phyloP scores from a whole-genome alignment of 2,113 vertebrate genomes.

The Chiloscyllium plagiosum region DNA sequence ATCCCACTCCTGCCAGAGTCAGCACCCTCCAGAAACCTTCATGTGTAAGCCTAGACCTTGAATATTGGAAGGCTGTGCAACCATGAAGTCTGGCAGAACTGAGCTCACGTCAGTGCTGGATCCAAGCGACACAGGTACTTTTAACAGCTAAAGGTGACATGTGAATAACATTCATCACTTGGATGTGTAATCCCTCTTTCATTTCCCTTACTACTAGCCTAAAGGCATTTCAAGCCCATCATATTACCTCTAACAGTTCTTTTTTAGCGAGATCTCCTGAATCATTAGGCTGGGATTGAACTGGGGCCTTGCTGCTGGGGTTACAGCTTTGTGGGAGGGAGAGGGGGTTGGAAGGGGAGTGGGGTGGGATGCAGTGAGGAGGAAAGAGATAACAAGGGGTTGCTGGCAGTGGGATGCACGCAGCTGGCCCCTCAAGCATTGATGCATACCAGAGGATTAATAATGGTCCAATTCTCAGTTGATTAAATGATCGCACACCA shows the following conservation, averaged over 20 bases:
- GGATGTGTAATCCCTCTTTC: not conserved
- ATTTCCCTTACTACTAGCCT: not conserved
- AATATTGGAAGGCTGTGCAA: not conserved
- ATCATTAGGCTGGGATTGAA: not conserved
- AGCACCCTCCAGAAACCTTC: not conserved
- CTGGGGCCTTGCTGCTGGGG: not conserved
- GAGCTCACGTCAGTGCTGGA: not conserved
- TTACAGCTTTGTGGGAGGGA: not conserved
- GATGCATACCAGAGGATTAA: not conserved
- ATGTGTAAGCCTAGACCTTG: not conserved
- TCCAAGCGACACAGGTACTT: not conserved
- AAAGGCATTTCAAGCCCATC: not conserved
- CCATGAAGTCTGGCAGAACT: not conserved
- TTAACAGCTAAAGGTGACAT: not conserved
- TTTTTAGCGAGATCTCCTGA: not conserved
- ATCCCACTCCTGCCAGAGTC: not conserved
- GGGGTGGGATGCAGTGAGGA: too few species aligned
- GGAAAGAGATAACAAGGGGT: too few species aligned
- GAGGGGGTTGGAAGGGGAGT: too few species aligned
- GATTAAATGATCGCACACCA: not conserved
- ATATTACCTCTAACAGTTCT: not conserved
- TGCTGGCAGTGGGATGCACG: too few species aligned
- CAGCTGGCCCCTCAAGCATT: not conserved
- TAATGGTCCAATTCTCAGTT: not conserved
- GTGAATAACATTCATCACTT: not conserved